Evolutionary conservation across 2,888 invertebrate species (phyloP), one percentile per base, ranked within the genome.

Genomic region (Patella ulyssiponensis): DNA sequence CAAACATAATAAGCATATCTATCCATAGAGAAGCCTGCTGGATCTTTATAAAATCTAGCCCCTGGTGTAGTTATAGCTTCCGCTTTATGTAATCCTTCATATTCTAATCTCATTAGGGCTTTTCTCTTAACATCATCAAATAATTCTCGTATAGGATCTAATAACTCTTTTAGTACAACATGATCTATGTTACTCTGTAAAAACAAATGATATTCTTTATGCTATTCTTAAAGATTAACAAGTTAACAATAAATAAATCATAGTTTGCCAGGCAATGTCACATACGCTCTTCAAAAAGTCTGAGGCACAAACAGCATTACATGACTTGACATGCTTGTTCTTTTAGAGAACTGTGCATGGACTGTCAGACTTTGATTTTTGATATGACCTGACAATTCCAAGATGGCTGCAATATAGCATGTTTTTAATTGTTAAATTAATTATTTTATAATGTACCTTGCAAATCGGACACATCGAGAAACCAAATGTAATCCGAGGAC

Each of bases 1-100:
- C 99, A 99, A 52, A 98, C 97, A 90, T 99, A 99, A 92, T 99
- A 99, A 0, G 99, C 98, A 91, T 99, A 99, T 87, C 98, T 94
- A 88, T 98, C 98, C 97, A 99, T 97, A 3, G 99, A 98, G 92
- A 96, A 96, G 0, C 94, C 93, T 1, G 96, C 95, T 0, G 98
- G 95, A 91, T 98, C 97, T 77, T 95, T 94, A 86, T 94, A 94
- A 88, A 94, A 95, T 78, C 95, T 93, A 23, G 94, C 94, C 14
- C 95, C 94, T 9, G 94, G 93, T 17, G 94, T 93, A 51, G 93
- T 93, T 73, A 94, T 94, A 0, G 94, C 94, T 82, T 95, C 95
- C 0, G 95, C 94, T 86, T 95, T 94, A 80, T 95, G 95, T 71
- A 97, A 92, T 0, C 98, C 98, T 92, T 99, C 99, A 91, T 98